These are phyloP conservation scores for Plutella xylostella DNA, from an alignment of 2,888 invertebrate genomes.

Conservation along the genomic window DNA sequence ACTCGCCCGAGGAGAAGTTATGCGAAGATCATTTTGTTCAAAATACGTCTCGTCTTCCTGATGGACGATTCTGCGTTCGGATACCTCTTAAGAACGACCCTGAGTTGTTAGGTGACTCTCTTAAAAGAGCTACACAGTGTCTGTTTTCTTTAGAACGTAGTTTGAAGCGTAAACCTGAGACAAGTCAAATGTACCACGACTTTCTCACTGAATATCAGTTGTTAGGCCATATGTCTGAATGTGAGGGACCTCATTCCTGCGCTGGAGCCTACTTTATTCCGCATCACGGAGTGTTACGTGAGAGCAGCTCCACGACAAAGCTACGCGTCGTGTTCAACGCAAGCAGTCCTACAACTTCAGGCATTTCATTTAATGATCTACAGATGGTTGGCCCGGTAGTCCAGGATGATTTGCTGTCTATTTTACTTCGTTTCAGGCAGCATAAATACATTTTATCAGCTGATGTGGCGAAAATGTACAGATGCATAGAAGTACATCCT, in stretches of 20 bases:
- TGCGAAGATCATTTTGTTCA: conserved; percentile 22
- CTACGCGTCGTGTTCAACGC: conserved; percentile 21
- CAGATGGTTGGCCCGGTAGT: conserved; percentile 9
- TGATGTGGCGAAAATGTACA: conserved; percentile 20
- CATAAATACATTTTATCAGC: conserved; percentile 5
- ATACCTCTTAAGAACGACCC: conserved; percentile 19
- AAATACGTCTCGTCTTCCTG: conserved; percentile 18
- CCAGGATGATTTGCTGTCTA: conserved; percentile 6
- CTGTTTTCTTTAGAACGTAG: conserved; percentile 16
- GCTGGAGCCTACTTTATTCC: no score
- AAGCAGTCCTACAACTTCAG: conserved; percentile 18
- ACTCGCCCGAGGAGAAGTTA: not conserved
- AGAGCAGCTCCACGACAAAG: conserved; percentile 17
- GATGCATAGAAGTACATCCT: not conserved
- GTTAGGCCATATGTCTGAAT: conserved; percentile 15
- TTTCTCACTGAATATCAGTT: conserved; percentile 15
- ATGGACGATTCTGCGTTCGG: conserved; percentile 22
- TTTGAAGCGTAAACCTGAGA: not conserved
- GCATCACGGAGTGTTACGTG: conserved; percentile 19
- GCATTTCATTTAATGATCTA: conserved; percentile 10
- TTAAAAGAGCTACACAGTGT: conserved; percentile 17
- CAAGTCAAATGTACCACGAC: not conserved
- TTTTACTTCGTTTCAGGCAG: conserved; percentile 2
- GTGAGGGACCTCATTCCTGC: no score
- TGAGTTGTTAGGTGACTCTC: conserved; percentile 18